phyloP scores from a whole-genome alignment of 2,797 vertebrate genomes.

The Malacoraja senta region DNA sequence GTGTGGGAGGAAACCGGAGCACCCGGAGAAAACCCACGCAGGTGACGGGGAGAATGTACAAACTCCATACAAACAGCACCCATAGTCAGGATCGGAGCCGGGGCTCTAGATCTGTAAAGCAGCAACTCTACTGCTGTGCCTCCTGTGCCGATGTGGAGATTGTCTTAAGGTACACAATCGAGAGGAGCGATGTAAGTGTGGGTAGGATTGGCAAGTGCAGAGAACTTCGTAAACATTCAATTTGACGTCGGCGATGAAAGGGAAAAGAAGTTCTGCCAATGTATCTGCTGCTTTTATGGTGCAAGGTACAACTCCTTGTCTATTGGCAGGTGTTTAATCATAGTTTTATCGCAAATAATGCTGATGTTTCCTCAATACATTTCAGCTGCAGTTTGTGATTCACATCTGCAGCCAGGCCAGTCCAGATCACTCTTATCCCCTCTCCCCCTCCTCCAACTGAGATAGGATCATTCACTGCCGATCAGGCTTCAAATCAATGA shows the following conservation, averaged over 20 bases:
- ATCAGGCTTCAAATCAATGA: not conserved
- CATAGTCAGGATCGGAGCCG: no score
- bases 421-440: not conserved
- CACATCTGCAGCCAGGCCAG: not conserved
- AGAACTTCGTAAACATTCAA: not conserved
- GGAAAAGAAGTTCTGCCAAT: not conserved
- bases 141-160: not conserved
- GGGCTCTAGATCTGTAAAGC: no score
- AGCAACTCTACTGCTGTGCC: no score
- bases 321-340: not conserved
- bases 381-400: not conserved
- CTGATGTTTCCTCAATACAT: not conserved
- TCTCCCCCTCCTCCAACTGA: not conserved
- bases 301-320: no score
- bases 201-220: not conserved
- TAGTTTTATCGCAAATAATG: not conserved
- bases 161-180: not conserved
- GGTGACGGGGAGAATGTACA: no score
- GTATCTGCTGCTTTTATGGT: not conserved
- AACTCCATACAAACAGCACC: no score
- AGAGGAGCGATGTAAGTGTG: not conserved
- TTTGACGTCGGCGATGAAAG: not conserved
- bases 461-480: no score
- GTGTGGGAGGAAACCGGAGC: no score
- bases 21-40: no score